These are phyloP conservation scores for Phania funesta DNA, from an alignment of 2,888 invertebrate genomes.

Conservation along the genomic window DNA sequence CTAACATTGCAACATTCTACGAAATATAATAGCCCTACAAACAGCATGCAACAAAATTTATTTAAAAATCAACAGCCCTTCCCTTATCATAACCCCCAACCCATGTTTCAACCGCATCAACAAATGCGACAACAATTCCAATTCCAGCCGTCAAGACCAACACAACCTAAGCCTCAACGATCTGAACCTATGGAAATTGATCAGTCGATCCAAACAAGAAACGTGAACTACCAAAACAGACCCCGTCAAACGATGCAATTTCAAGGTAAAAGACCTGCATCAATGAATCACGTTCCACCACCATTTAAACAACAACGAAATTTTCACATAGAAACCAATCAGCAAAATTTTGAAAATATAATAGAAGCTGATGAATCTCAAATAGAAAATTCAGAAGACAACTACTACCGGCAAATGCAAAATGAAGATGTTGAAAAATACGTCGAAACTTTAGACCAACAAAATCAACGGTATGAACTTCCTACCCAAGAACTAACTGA, in stretches of 20 bases:
- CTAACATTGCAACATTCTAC: not conserved
- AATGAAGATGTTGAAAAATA: not conserved
- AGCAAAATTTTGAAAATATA: not conserved
- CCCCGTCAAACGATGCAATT: not conserved
- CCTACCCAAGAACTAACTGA: not conserved
- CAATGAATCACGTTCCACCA: not conserved
- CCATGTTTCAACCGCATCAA: not conserved
- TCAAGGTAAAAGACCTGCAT: not conserved
- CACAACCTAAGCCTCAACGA: not conserved
- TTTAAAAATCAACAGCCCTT: not conserved
- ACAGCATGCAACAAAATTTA: not conserved
- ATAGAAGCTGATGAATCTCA: no score
- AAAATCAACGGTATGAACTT: not conserved
- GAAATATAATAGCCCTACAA: not conserved
- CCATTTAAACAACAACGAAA: conserved; percentile 4
- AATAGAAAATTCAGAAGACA: no score
- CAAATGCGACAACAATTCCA: not conserved
- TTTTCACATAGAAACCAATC: not conserved
- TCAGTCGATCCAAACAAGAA: no score
- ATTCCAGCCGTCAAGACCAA: not conserved
- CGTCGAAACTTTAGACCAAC: not conserved
- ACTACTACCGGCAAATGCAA: not conserved
- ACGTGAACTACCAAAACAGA: no score
- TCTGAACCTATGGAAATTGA: no score
- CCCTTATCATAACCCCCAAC: not conserved